Evolutionary conservation across 2,888 invertebrate genomes (phyloP), one percentile per base, ranked within the genome.

Genomic region (Cataglyphis albicans): DNA sequence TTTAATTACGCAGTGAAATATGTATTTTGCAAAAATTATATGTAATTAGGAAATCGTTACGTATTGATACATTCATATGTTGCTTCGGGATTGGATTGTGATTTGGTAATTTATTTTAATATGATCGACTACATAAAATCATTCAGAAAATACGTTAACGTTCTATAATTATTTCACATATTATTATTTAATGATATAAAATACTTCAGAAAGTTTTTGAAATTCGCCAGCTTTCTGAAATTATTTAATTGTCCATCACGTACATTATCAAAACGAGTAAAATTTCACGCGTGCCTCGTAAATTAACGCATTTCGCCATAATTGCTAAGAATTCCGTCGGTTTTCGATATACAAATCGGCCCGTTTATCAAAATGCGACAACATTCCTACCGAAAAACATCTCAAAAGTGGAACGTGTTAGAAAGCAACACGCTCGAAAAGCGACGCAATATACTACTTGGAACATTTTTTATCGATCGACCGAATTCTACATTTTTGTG

Each of bases 401-500:
- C 57, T 76, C 76, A 81, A 84, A 89, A 89, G 86, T 89, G 83
- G 89, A 88, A 87, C 86, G 86, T 38, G 82, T 82, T 86, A 86
- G 88, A 89, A 89, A 86, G 87, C 83, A 84, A 86, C 72, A 80
- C 85, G 3, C n/a, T 52, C 7, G 85, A 84, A 86, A 61, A 52
- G 44, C 35, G 52, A 87, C 78, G 75, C 74, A 82, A 84, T 88
- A 81, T 72, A 44, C 10, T 3, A 41, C 44, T 83, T 86, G 55
- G 72, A 81, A 75, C 59, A 67, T 73, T 81, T 84, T 73, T 74
- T 68, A 76, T 64, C 75, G 82, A 38, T 3, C 63, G 61, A 25
- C 61, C 86, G 55, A 82, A 88, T 88, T 87, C 85, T 18, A 44
- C 41, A 32, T 35, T 80, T 87, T 85, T 81, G 70, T 78, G 74